Percentiles rank a stretch among this genome's conserved stretches.
phyloP scores from a whole-genome alignment of 2,888 invertebrate species.

The Luffia ferchaultella region DNA sequence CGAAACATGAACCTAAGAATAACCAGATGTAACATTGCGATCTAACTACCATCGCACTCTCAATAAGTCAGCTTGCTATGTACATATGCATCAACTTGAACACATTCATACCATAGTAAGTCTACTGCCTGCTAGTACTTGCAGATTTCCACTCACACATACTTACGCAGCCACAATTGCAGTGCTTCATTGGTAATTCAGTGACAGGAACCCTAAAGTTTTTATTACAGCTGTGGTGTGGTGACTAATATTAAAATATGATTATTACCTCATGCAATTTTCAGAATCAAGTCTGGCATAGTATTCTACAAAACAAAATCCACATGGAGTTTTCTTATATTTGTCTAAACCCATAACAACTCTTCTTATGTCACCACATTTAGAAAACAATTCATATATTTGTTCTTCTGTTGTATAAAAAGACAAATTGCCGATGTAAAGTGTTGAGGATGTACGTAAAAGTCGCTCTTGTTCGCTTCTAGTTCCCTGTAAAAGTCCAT shows the following conservation, averaged over 20 bases:
- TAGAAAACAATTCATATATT: slow-evolving; percentile 94
- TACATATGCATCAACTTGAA: too few relatives aligned
- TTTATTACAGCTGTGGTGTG: background rate
- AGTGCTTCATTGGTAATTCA: too few relatives aligned
- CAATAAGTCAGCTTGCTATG: too few relatives aligned
- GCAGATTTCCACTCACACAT: too few relatives aligned
- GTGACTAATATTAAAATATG: too few relatives aligned
- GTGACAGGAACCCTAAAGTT: background rate
- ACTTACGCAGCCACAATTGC: too few relatives aligned
- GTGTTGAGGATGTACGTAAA: slow-evolving; percentile 77
- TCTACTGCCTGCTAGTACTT: too few relatives aligned
- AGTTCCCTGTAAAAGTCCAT: slow-evolving; percentile 85
- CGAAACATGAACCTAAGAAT: too few relatives aligned
- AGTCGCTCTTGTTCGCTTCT: slow-evolving; percentile 86
- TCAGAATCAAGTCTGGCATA: slow-evolving; percentile 79
- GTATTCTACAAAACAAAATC: slow-evolving; percentile 99
- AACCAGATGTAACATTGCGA: too few relatives aligned
- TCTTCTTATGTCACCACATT: slow-evolving; percentile 93
- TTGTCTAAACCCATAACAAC: slow-evolving; percentile 99
- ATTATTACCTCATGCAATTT: slow-evolving; percentile 79
- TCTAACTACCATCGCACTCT: too few relatives aligned
- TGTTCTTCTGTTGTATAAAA: slow-evolving; percentile 99
- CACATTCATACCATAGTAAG: too few relatives aligned
- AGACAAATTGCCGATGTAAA: slow-evolving; percentile 97
- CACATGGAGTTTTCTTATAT: slow-evolving; percentile 98